Base-by-base conservation (phyloP, 1,140 invertebrate species). In the Drosophila nikananu region DNA sequence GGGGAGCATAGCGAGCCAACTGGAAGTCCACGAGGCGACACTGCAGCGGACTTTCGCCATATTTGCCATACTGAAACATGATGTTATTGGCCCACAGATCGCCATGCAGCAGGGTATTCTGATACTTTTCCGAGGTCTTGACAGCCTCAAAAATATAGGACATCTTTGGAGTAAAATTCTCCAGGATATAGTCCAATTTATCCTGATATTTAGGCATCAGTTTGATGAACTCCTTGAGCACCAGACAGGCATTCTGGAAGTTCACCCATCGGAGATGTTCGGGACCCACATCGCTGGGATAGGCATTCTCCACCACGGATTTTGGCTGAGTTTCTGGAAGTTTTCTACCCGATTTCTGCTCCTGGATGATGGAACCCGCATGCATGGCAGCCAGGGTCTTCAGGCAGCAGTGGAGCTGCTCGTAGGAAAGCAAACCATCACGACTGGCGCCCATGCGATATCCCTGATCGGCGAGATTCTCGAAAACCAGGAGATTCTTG, bases 21-120 rank as follows among this genome's bases (percentile, higher is more conserved):
- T 96, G 96, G 61, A 95, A 95, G 81, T 96, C 95, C 21, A 96
- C 93, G 6, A 96, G 75, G 13, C 94, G 93, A 17, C 94, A 94
- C 3, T 93, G 59, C 3, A 94, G 72, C 7, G 93, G 91, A n/a
- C 9, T 77, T 1, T 87, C 70, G 2, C 92, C 80, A 60, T 93
- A 86, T 5, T 84, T 80, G 2, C 93, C 84, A 65, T 94, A 94
- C 82, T 95, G 95, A 42, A 95, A 94, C 78, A 96, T 93, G 12
- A 96, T 83, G 81, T 96, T 96, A 75, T 95, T 95, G 2, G 93
- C 83, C 95, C 95, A 96, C 5, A 95, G 74, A 92, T 96, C 95
- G 0, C 94, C 94, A 83, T 96, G 96, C 21, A 93, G 92, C 1
- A 95, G 77, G 1, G 94, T 94, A 64, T 96, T 96, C n/a, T 92